Evolutionary conservation across 2,888 invertebrate genomes (phyloP).

Genomic region (Aphrophora alni): DNA sequence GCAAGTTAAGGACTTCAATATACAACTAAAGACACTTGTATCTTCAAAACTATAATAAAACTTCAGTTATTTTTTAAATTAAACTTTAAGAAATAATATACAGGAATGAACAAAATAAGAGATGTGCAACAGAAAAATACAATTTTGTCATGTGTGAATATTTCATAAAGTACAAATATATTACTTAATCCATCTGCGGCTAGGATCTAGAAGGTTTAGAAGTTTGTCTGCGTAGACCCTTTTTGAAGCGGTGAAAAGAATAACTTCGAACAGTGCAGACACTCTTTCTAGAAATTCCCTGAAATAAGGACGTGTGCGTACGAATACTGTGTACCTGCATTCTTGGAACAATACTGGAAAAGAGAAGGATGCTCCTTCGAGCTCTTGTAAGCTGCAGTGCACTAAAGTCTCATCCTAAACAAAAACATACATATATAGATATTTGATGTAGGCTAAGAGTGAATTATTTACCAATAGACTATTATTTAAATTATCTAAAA

Average conservation of each 20-base stretch:
- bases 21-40: no score
- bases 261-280: constrained; percentile 88
- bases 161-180: constrained; percentile 11
- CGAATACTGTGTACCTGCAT: constrained; percentile 84
- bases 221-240: constrained; percentile 94
- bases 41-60: no score
- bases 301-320: constrained; percentile 89
- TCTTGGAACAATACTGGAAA: constrained; percentile 89
- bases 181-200: constrained; percentile 85
- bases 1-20: no score
- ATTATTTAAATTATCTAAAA: not conserved
- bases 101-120: no score
- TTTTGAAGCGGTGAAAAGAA: constrained; percentile 95
- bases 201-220: constrained; percentile 88
- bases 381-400: constrained; percentile 90
- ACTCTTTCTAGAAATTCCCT: constrained; percentile 90
- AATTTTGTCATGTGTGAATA: no score
- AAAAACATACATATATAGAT: constrained; percentile 31
- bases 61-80: no score
- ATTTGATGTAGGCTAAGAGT: not conserved
- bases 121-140: no score
- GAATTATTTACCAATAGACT: not conserved
- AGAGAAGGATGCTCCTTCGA: constrained; percentile 90
- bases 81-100: no score
- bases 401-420: constrained; percentile 90